These are phyloP conservation scores for Telenomus remus DNA, from an alignment of 1,140 invertebrate species.

Conservation along the genomic window DNA sequence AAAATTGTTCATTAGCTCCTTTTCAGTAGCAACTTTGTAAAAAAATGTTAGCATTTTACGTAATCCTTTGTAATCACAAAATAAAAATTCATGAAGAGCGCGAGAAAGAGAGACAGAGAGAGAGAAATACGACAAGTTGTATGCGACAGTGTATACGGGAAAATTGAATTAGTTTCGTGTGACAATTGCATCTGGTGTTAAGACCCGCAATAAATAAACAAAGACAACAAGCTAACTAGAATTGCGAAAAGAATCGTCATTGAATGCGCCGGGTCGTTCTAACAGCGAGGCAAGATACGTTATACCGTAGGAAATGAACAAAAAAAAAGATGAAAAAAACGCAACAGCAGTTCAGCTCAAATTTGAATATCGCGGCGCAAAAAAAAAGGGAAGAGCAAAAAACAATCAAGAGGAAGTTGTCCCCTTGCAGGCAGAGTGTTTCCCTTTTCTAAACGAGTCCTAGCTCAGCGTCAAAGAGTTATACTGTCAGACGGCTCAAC, in stretches of 20 bases:
- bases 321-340: conserved; percentile 41
- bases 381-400: conserved; percentile 34
- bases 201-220: conserved; percentile 47
- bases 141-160: conserved; percentile 23
- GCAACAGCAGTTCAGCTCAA: conserved; percentile 24
- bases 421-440: conserved; percentile 51
- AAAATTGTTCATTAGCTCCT: conserved; percentile 2
- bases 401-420: conserved; percentile 51
- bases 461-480: conserved; percentile 52
- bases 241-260: conserved; percentile 20
- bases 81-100: conserved; percentile 33
- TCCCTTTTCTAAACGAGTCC: conserved; percentile 51
- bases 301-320: conserved; percentile 29
- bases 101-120: no score
- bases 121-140: background rate
- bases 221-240: conserved; percentile 37
- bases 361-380: conserved; percentile 48
- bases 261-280: conserved; percentile 30
- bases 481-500: conserved; percentile 35
- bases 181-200: conserved; percentile 52
- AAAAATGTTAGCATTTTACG: conserved; percentile 14
- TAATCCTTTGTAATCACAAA: conserved; percentile 27
- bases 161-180: conserved; percentile 49
- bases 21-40: background rate
- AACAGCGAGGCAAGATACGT: conserved; percentile 30